phyloP scores from a whole-genome alignment of 2,113 vertebrate species.

The Bos taurus region ARS-UCD2.0 NC_037357.1:53721001-53721500 shows the following conservation, averaged over 20 bases:
- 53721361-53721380: not conserved
- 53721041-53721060: not conserved
- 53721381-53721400: too few relatives aligned
- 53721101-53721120: not conserved
- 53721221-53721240: not conserved
- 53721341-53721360: not conserved
- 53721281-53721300: not conserved
- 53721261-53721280: not conserved
- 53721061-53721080: not conserved
- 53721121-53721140: not conserved
- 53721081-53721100: not conserved
- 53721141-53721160: constrained; percentile 23
- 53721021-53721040: not conserved
- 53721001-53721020: not conserved
- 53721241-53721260: not conserved
- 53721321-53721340: constrained; percentile 21
- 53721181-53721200: not conserved
- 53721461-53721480: too few relatives aligned
- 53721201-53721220: not conserved
- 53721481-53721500: too few relatives aligned
- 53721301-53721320: constrained; percentile 21
- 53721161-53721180: not conserved
- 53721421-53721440: too few relatives aligned
- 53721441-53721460: too few relatives aligned
- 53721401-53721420: too few relatives aligned